Conservation (phyloP, 2,113 vertebrate species). For the Xiphophorus maculatus region DNA sequence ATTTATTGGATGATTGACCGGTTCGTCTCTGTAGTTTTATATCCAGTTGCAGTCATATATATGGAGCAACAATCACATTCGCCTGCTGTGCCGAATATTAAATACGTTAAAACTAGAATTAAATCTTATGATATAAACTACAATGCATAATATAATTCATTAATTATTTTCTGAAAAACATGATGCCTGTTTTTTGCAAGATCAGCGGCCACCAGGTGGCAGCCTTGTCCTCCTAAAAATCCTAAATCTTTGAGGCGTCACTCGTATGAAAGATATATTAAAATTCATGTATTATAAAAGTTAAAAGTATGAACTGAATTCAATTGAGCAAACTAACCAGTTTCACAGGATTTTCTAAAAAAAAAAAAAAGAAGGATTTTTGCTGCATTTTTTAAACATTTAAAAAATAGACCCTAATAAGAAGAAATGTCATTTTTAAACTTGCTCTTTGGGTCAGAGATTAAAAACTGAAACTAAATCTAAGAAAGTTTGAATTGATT, state of each 20-base stretch:
- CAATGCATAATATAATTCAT: no score
- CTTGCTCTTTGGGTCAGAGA: neutral
- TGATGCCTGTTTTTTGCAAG: neutral
- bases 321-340: neutral
- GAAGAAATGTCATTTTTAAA: neutral
- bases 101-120: no score
- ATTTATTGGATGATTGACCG: no score
- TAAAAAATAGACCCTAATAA: neutral
- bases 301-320: neutral
- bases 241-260: neutral
- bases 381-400: neutral
- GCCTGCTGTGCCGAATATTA: no score
- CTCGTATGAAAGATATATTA: neutral
- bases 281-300: neutral
- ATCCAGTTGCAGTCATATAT: no score
- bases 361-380: no score
- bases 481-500: neutral
- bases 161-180: no score
- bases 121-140: no score
- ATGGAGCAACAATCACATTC: no score
- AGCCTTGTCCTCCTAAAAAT: neutral
- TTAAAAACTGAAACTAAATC: neutral
- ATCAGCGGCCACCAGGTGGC: slow-evolving; percentile 38
- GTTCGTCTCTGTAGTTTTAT: no score
- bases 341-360: neutral